phyloP scores from a whole-genome alignment of 2,888 invertebrate species.

The Vesta saturnalis region DNA sequence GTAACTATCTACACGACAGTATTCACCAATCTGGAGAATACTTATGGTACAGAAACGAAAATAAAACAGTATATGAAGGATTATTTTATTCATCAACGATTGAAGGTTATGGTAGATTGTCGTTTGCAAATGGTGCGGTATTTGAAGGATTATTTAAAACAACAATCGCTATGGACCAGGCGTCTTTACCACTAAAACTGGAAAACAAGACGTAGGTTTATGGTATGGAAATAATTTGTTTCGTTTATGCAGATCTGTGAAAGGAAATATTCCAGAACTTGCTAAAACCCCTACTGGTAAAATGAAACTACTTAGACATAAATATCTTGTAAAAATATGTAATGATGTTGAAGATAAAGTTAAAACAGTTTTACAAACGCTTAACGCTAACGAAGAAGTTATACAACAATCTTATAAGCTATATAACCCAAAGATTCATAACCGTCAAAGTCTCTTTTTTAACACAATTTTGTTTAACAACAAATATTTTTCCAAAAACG shows the following conservation, averaged over 20 bases:
- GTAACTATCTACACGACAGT: conserved; percentile 61
- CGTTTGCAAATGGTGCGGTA: conserved; percentile 63
- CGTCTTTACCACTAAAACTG: conserved; percentile 60
- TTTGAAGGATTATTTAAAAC: conserved; percentile 63
- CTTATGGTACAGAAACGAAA: conserved; percentile 54
- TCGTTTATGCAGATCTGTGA: conserved; percentile 55
- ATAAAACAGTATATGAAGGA: conserved; percentile 63
- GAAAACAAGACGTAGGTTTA: conserved; percentile 66
- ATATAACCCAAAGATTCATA: conserved; percentile 51
- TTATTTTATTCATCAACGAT: conserved; percentile 64
- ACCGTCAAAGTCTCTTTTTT: conserved; percentile 55
- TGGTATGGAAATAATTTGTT: conserved; percentile 65
- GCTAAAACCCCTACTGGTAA: conserved; percentile 49
- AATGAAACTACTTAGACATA: conserved; percentile 52
- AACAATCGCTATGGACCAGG: conserved; percentile 69
- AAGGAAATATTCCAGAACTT: conserved; percentile 51
- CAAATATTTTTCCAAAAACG: conserved; percentile 48
- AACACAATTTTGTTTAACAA: conserved; percentile 50
- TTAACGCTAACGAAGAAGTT: conserved; percentile 44
- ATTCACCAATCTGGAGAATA: conserved; percentile 66
- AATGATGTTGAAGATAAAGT: conserved; percentile 40
- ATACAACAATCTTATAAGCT: conserved; percentile 42
- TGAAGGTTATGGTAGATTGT: conserved; percentile 67
- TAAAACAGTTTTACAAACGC: conserved; percentile 43
- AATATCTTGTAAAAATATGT: conserved; percentile 51